Evolutionary conservation across 2,113 vertebrate species (phyloP), one percentile per base, ranked within the genome.

Genomic region (Pituophis catenifer): DNA sequence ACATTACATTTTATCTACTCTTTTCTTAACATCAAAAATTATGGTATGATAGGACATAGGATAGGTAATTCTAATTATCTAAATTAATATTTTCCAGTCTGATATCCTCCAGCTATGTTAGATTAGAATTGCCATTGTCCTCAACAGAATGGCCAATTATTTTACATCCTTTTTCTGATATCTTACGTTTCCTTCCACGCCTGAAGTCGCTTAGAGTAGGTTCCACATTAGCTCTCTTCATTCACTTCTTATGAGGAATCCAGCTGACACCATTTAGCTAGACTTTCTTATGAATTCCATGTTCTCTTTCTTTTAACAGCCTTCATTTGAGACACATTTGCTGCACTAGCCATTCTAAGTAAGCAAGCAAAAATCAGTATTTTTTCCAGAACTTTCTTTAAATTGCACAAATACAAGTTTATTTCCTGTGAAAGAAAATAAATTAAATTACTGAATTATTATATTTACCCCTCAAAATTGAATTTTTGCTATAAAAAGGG

Each of bases 161-260:
- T 52, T 92, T 21, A 23, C 50, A 90, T 9, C 90, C 92, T 38
- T 38, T 93, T 89, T 23, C 92, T 93, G 94, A 29, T 75, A 44
- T 90, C 57, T 53, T 62, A 6, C 9, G 15, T 62, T 59, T 88
- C 17, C 52, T 21, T n/a, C 1, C 55, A 91, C 19, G 33, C 24
- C 26, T 62, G 89, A 48, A 89, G 6, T 59, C 58, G 29, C 13
- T 10, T 62, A 90, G 13, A 26, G 0, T 10, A 9, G 87, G 29
- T 38, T 89, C 87, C 29, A 38, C 15, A 3, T 15, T 52, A 88
- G 50, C 13, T 54, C 29, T 88, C 38, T 89, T 57, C 11, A 7
- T 12, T 87, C 50, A 87, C 24, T 6, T 53, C 13, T 87, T 29
- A 53, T 15, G 50, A 52, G 3, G 11, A 29, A 87, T 53, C 52